phyloP scores from a whole-genome alignment of 1,140 invertebrate genomes.

The Monomorium pharaonis region DNA sequence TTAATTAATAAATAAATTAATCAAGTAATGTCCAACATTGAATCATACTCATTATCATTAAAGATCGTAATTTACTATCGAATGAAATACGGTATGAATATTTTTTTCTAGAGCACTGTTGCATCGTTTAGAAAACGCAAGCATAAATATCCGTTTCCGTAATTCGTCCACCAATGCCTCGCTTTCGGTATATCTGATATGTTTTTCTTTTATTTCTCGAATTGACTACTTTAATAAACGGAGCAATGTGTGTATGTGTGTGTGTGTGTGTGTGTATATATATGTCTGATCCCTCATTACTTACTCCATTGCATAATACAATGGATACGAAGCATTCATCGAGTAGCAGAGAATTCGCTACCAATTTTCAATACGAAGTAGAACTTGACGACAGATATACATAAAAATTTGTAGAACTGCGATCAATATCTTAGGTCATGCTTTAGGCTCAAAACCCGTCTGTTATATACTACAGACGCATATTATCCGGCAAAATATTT shows the following conservation, averaged over 20 bases:
- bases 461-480: slow-evolving; percentile 16
- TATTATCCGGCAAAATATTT: slow-evolving; percentile 38
- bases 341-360: slow-evolving; percentile 14
- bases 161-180: not conserved
- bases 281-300: not conserved
- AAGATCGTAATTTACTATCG: not conserved
- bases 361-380: slow-evolving; percentile 35
- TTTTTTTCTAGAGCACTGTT: slow-evolving; percentile 4
- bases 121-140: slow-evolving; percentile 5
- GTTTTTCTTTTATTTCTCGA: slow-evolving; percentile 44
- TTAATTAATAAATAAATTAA: no score
- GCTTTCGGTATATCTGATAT: slow-evolving; percentile 54
- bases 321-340: slow-evolving; percentile 26
- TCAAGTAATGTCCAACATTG: not conserved
- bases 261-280: no score
- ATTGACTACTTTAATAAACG: slow-evolving; percentile 57
- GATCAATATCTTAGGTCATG: slow-evolving; percentile 44
- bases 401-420: slow-evolving; percentile 45
- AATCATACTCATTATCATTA: slow-evolving; percentile 12
- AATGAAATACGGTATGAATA: slow-evolving; percentile 8
- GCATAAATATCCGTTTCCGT: slow-evolving; percentile 26
- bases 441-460: slow-evolving; percentile 45
- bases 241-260: not conserved
- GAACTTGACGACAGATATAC: slow-evolving; percentile 16
- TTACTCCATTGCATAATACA: slow-evolving; percentile 6